Evolutionary conservation across 2,113 vertebrate species (phyloP), one percentile per base, ranked within the genome.

Genomic region (Polypterus bichir): DNA sequence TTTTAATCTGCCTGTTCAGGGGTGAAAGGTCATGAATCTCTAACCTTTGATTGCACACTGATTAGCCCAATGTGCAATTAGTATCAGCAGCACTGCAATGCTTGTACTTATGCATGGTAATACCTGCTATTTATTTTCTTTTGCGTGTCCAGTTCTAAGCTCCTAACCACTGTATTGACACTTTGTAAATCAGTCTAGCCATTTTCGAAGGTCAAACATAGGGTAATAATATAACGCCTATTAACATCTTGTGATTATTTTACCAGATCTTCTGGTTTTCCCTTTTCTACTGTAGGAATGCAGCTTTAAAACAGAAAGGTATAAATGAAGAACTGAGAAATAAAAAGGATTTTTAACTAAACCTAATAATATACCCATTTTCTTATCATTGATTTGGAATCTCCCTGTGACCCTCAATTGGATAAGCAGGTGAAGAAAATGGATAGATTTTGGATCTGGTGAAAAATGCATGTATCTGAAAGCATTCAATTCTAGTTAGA

Each of bases 31-130:
- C 77, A 77, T 79, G 80, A 81, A 74, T 69, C 65, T 78, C 73
- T 85, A 81, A 76, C 73, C 74, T 79, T 76, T 83, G 80, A 83
- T 83, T 85, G 81, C 71, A 72, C 77, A 81, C 9, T 10, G 48
- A 83, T 81, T 78, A 83, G 74, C 79, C 78, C 79, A 85, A 77
- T 85, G 83, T 83, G 47, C 44, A 9, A 44, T 8, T 46, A 61
- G 47, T 45, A 49, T 46, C 27, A 45, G 8, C n/a, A 44, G 8
- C 47, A 49, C n/a, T n/a, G 7, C 55, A 64, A 2, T 51, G 47
- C 6, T 49, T 27, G 27, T 27, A 27, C 27, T 27, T 27, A 27
- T 83, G 83, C 80, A 76, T 78, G 48, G 9, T 49, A 10, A 9
- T 7, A 4, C 57, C 9, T 3, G 10, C 4, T 57, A 11, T 8